Evolutionary conservation across 2,797 vertebrate species (phyloP), one percentile per base, ranked within the genome.

Genomic region (Rhinogobio ventralis): DNA sequence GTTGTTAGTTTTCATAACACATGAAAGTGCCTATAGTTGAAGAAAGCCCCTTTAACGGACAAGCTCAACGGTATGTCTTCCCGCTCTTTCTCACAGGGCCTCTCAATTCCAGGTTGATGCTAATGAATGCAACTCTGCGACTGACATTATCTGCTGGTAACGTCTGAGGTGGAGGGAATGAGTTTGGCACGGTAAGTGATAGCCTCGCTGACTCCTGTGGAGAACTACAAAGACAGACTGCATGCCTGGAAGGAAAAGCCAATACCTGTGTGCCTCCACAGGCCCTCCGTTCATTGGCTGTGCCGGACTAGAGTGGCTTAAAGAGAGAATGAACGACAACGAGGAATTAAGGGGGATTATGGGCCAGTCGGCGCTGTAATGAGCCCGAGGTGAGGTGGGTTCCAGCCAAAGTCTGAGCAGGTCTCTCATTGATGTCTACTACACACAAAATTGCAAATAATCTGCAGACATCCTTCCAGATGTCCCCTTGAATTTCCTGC

Each of bases 401-500:
- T 87, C 76, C 86, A 86, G 87, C 88, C 79, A 89, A 81, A 62
- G 90, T 91, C 89, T 91, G 89, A 81, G 92, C 91, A 90, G 88
- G 92, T 87, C 89, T 89, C 90, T 92, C 91, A 93, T 93, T 95
- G 94, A 95, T 95, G 94, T 95, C 93, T 94, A 93, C 94, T 93
- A 91, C 93, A 92, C 93, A 93, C 93, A 94, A 95, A 95, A 95
- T 95, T 93, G 94, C 93, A 92, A 95, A 94, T 95, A 95, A 95
- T 95, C 94, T 95, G 91, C 92, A 90, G 91, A 93, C 94, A 95
- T 94, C 91, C 94, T 93, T 94, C 94, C 95, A 95, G 95, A 95
- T 95, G 95, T 94, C 93, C 91, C 86, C 91, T 93, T 91, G 93
- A 95, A 96, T 96, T 96, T 96, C 95, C 95, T 95, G 95, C 91